A percentile compares a stretch with the other conserved stretches of the same genome.
phyloP scores from a whole-genome alignment of 2,797 vertebrate genomes.

The Sphaeramia orbicularis region DNA sequence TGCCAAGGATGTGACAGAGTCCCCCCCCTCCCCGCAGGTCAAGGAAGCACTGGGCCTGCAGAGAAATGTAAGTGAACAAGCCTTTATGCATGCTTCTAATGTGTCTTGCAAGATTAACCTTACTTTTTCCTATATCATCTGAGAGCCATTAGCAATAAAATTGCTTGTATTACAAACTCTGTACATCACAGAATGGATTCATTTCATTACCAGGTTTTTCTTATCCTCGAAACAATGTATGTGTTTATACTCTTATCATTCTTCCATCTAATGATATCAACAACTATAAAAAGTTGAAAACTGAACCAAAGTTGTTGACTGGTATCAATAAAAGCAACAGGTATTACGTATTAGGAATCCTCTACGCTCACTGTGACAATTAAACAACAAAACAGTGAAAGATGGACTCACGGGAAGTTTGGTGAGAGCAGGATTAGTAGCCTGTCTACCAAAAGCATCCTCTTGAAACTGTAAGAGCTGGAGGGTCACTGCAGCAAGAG shows the following conservation, averaged over 20 bases:
- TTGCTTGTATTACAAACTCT: background rate
- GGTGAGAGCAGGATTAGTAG: slow-evolving; percentile 90
- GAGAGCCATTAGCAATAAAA: background rate
- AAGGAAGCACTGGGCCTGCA: slow-evolving; percentile 94
- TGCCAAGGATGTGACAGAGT: slow-evolving; percentile 96
- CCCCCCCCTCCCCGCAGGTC: slow-evolving; percentile 94
- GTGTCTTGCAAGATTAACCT: background rate
- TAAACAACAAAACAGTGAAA: slow-evolving; percentile 30
- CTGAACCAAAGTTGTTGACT: background rate
- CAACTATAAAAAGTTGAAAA: background rate
- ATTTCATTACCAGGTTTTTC: background rate
- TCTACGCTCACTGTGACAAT: slow-evolving; percentile 14
- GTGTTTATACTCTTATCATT: background rate
- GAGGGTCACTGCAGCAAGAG: slow-evolving; percentile 90
- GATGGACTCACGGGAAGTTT: slow-evolving; percentile 92
- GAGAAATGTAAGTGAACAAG: background rate
- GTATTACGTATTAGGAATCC: background rate
- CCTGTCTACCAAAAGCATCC: slow-evolving; percentile 93
- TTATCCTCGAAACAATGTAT: background rate
- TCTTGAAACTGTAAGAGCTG: slow-evolving; percentile 98
- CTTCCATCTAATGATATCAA: background rate
- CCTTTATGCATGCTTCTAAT: background rate
- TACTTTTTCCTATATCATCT: background rate
- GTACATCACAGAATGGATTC: background rate
- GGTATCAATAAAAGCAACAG: background rate